phyloP scores from a whole-genome alignment of 2,888 invertebrate genomes.

The Macrophya annulata region DNA sequence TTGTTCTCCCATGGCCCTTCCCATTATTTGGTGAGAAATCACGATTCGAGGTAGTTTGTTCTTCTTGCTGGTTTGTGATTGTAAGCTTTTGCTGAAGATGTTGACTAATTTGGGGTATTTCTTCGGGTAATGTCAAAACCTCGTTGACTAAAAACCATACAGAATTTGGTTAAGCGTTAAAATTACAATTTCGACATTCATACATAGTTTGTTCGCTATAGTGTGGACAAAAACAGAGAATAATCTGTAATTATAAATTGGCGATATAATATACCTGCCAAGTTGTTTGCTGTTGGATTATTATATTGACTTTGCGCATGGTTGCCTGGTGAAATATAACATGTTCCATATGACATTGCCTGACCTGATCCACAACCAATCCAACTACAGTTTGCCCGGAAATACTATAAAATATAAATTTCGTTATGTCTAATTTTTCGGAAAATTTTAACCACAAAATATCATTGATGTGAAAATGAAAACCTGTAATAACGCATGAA shows the following conservation, averaged over 20 bases:
- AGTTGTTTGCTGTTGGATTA: conserved; percentile 54
- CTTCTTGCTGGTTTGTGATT: conserved; percentile 18
- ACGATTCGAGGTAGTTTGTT: conserved; percentile 20
- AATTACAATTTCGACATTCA: background rate
- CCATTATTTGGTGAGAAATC: conserved; percentile 26
- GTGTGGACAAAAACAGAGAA: too few species aligned
- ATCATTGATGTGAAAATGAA: background rate
- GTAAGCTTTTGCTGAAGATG: conserved; percentile 39
- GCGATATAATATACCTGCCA: conserved; percentile 54
- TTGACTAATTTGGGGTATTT: conserved; percentile 26
- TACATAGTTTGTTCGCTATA: background rate
- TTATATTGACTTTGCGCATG: conserved; percentile 55
- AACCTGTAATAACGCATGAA: conserved; percentile 41
- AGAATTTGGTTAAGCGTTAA: background rate
- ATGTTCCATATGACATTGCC: conserved; percentile 61
- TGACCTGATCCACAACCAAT: conserved; percentile 67
- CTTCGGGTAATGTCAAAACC: conserved; percentile 1
- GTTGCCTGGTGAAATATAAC: conserved; percentile 60
- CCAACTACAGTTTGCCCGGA: conserved; percentile 67
- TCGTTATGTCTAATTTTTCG: background rate
- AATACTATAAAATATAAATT: conserved; percentile 66
- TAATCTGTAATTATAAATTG: background rate
- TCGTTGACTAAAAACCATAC: conserved; percentile 36
- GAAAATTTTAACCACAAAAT: conserved; percentile 10
- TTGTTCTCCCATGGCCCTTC: background rate